These are phyloP conservation scores for Cremastinae sp. DNA, from an alignment of 2,888 invertebrate species.

Conservation along the genomic window DNA sequence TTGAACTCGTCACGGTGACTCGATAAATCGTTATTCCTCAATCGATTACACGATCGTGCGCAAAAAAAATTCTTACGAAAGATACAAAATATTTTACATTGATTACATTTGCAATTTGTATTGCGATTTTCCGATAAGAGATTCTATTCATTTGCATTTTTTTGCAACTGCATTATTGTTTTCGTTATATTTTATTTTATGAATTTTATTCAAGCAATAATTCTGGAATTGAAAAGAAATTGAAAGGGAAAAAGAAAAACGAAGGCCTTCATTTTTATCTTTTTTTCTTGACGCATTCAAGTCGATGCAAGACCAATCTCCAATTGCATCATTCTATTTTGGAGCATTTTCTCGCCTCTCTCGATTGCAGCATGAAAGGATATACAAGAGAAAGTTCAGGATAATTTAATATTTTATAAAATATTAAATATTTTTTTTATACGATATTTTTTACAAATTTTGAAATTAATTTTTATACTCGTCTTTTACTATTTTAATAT, in stretches of 20 bases:
- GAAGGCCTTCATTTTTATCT: constrained; percentile 39
- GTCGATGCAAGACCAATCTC: constrained; percentile 27
- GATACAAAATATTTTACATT: constrained; percentile 1
- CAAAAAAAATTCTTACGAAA: constrained; percentile 1
- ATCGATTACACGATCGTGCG: constrained; percentile 43
- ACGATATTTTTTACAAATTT: no score
- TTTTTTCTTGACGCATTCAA: neutral
- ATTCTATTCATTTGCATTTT: no score
- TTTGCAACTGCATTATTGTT: no score
- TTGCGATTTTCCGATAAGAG: constrained; percentile 15
- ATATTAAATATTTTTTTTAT: no score
- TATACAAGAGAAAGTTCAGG: neutral
- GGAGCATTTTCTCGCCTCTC: constrained; percentile 20
- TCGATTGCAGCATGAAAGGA: constrained; percentile 21
- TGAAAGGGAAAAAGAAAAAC: constrained; percentile 21
- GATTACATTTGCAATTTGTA: constrained; percentile 25
- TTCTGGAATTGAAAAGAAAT: constrained; percentile 2
- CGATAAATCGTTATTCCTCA: constrained; percentile 37
- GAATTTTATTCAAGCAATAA: neutral
- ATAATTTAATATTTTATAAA: neutral
- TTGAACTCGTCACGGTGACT: constrained; percentile 14
- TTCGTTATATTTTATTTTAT: no score
- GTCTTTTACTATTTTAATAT: no score
- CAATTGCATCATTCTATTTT: constrained; percentile 50
- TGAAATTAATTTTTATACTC: no score